Base-by-base conservation (phyloP, 2,888 invertebrate genomes). In the Himalopsyche tibetana region DNA sequence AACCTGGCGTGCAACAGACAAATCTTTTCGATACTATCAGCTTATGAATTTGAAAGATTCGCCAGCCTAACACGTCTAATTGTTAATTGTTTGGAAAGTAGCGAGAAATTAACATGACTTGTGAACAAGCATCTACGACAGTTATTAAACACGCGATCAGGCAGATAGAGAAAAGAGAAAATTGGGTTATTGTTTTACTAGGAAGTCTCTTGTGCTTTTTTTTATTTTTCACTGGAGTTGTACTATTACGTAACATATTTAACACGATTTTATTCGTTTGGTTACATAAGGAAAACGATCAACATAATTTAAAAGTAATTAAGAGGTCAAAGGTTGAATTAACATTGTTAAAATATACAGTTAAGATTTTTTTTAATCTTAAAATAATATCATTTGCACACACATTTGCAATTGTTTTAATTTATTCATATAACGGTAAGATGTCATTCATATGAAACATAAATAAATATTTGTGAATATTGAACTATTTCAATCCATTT, bases 101-200 rank as follows among this genome's bases (percentile, higher is more conserved):
- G 28, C 19, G 63, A 63, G 63, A 19, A 63, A 63, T 63, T 63
- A 63, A 63, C 63, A 63, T 63, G 63, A 63, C 63, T 63, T 63
- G 28, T 63, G 28, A 19, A 63, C 63, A 63, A 63, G 63, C 19
- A 3, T n/a, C 63, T 19, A 63, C 63, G 63, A 63, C 63, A 63
- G 63, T 63, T 63, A 28, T 38, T 17, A 42, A 28, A 19, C 83
- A 83, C 63, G 83, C 83, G 36, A 83, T 56, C 38, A 42, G 12
- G 40, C 19, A 40, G 38, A 12, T 28, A 36, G 55, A 83, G 83
- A 83, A 83, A 83, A 83, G 83, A 83, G 83, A 83, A 83, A 83
- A 83, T 83, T 83, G 56, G 83, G 63, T 83, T 83, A 83, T 83
- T 63, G 38, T 83, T 63, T 63, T 15, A 63, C 63, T 63, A 63